Conservation (phyloP, 2,888 invertebrate species). For the Odontothrips loti region DNA sequence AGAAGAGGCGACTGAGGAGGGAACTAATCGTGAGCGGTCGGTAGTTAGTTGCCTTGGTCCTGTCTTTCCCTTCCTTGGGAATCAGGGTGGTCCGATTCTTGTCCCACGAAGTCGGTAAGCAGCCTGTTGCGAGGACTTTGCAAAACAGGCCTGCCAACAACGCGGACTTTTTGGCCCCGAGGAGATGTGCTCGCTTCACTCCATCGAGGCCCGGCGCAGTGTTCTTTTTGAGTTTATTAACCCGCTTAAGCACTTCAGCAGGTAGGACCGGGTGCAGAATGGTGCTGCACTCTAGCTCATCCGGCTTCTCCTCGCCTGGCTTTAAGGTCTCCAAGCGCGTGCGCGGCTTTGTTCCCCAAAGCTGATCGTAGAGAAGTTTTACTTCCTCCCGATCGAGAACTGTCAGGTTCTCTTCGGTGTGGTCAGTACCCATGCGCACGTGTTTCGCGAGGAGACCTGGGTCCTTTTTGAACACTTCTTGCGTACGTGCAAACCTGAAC, state of each 20-base stretch:
- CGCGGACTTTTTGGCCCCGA: neutral
- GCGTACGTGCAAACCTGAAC: conserved; percentile 41
- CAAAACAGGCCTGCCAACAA: conserved; percentile 29
- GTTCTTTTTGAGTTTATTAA: conserved; percentile 26
- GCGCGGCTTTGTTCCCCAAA: conserved; percentile 26
- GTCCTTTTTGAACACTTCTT: conserved; percentile 41
- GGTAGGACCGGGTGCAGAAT: too few relatives aligned
- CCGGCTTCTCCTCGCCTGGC: too few relatives aligned
- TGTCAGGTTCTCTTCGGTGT: neutral
- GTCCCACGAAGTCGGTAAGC: conserved; percentile 41
- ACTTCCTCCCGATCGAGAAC: too few relatives aligned
- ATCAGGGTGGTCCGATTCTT: conserved; percentile 43
- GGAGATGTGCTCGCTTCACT: conserved; percentile 15
- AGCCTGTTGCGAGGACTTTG: conserved; percentile 24
- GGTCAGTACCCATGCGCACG: conserved; percentile 38
- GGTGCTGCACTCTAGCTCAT: too few relatives aligned
- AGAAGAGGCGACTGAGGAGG: conserved; percentile 41
- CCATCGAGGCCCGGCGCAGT: conserved; percentile 27
- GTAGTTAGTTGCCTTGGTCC: conserved; percentile 40
- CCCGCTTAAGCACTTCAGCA: neutral
- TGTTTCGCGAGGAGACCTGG: conserved; percentile 41
- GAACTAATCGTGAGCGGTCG: conserved; percentile 43
- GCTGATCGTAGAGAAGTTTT: neutral
- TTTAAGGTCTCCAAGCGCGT: neutral
- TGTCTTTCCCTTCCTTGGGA: conserved; percentile 43